Conservation (phyloP, 2,888 invertebrate genomes). For the Calameuta filiformis region DNA sequence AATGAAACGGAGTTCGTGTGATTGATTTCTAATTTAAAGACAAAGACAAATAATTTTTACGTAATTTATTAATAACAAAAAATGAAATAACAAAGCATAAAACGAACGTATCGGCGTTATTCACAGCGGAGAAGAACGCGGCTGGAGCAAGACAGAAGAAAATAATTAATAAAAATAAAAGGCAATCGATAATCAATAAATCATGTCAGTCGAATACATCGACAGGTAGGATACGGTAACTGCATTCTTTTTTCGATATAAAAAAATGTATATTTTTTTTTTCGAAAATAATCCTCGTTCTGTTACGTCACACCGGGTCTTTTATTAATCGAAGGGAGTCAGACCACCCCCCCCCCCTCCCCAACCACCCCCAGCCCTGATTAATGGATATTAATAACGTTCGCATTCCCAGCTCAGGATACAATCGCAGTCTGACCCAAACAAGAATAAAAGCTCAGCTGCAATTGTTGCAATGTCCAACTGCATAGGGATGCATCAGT, state of each 20-base stretch:
- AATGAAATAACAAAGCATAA: neutral
- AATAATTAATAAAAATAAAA: neutral
- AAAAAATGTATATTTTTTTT: neutral
- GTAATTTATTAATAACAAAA: neutral
- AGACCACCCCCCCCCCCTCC: too few relatives aligned
- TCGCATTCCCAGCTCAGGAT: constrained; percentile 36
- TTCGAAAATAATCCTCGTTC: neutral
- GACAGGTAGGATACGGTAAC: neutral
- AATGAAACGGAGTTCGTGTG: neutral
- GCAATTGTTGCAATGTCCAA: constrained; percentile 38
- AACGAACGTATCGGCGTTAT: neutral
- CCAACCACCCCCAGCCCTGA: constrained; percentile 25
- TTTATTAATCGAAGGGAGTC: neutral
- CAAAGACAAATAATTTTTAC: neutral
- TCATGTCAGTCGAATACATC: neutral
- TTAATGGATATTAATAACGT: constrained; percentile 57
- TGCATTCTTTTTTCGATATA: neutral
- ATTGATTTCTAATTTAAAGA: neutral
- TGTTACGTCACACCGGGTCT: neutral
- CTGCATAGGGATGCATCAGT: neutral
- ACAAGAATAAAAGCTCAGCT: constrained; percentile 32
- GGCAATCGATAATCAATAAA: neutral
- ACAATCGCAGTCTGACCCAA: constrained; percentile 41
- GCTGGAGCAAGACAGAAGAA: neutral
- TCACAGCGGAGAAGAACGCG: neutral